Conservation (phyloP, 1,140 invertebrate species). For the Hyphantria cunea region DNA sequence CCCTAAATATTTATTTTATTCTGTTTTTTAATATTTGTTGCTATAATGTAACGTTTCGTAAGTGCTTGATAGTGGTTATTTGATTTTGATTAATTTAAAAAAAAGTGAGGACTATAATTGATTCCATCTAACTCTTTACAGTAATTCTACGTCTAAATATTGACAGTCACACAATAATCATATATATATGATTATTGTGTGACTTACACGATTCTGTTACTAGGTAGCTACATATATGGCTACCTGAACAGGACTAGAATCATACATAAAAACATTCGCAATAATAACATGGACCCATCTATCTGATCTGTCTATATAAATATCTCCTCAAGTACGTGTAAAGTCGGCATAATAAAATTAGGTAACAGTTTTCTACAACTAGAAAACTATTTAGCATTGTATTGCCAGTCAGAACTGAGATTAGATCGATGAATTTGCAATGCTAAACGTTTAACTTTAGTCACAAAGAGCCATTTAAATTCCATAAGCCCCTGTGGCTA, state of each 20-base stretch:
- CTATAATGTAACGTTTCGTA: too few species aligned
- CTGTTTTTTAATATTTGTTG: too few species aligned
- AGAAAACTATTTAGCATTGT: slow-evolving; percentile 26
- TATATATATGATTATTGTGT: too few species aligned
- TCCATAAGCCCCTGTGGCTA: slow-evolving; percentile 48
- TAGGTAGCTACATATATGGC: too few species aligned
- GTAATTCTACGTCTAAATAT: too few species aligned
- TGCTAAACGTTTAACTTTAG: slow-evolving; percentile 30
- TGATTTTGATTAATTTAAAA: too few species aligned
- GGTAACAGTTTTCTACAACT: slow-evolving; percentile 21
- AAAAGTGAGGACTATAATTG: too few species aligned
- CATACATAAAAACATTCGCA: background rate
- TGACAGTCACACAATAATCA: too few species aligned
- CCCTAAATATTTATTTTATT: too few species aligned
- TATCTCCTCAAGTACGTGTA: background rate
- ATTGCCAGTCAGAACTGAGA: slow-evolving; percentile 27
- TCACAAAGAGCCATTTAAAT: slow-evolving; percentile 50
- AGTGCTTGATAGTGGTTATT: too few species aligned
- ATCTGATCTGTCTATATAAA: slow-evolving; percentile 3
- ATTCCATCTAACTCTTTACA: too few species aligned
- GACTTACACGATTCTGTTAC: too few species aligned
- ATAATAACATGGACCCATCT: background rate
- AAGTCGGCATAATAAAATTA: slow-evolving; percentile 10
- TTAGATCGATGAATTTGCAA: slow-evolving; percentile 42
- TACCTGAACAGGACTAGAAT: background rate